These are phyloP conservation scores for Sphaeridia pumilis DNA, from an alignment of 2,888 invertebrate genomes.

Conservation along the genomic window DNA sequence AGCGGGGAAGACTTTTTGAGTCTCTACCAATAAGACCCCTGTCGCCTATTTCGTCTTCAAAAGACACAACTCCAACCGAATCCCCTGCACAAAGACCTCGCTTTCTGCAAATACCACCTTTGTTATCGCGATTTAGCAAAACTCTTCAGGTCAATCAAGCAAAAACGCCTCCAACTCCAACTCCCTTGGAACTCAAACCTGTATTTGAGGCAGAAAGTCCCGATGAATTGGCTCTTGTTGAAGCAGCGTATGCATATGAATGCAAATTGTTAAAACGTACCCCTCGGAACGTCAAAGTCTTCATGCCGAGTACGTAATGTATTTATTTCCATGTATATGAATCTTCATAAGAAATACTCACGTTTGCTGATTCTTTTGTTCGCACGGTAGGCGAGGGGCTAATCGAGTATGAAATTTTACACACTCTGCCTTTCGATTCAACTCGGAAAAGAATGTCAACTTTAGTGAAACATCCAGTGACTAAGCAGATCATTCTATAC, in stretches of 20 bases:
- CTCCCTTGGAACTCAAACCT: constrained; percentile 48
- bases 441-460: constrained; percentile 94
- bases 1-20: constrained; percentile 10
- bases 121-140: constrained; percentile 21
- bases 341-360: no score
- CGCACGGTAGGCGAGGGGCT: constrained; percentile 38
- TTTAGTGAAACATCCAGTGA: constrained; percentile 59
- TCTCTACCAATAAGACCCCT: constrained; percentile 33
- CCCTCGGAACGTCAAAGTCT: constrained; percentile 62
- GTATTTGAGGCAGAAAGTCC: constrained; percentile 94
- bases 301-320: constrained; percentile 46
- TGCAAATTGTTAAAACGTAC: constrained; percentile 64
- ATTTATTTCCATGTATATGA: no score
- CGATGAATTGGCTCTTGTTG: constrained; percentile 87
- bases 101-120: constrained; percentile 34
- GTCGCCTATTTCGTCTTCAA: constrained; percentile 42
- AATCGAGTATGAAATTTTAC: constrained; percentile 43
- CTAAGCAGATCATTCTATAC: constrained; percentile 62
- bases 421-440: constrained; percentile 82
- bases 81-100: constrained; percentile 36
- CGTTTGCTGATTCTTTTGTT: no score
- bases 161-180: constrained; percentile 27
- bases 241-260: constrained; percentile 80
- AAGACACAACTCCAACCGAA: constrained; percentile 47
- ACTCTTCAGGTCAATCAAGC: constrained; percentile 19